Base-by-base conservation (phyloP, 2,888 invertebrate genomes). In the Cephus pygmeus region DNA sequence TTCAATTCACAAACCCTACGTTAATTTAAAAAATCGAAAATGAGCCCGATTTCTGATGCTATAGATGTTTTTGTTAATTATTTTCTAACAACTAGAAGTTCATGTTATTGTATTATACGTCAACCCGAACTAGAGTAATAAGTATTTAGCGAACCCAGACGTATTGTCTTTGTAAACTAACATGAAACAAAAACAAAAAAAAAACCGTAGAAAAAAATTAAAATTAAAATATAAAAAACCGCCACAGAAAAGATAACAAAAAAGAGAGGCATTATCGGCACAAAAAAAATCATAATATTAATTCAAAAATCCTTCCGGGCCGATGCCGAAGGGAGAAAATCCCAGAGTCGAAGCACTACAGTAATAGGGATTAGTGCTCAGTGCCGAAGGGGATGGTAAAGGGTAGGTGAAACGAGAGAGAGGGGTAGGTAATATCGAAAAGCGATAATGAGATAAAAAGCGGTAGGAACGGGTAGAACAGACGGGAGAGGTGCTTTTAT, bases 401-500 rank as follows among this genome's bases (percentile, higher is more conserved):
- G 56, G 23, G 56, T 56, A 56, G 56, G 56, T 56, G 23, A 56
- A 56, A 56, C 56, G 23, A 56, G 56, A 56, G 56, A 2, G 56
- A 23, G 56, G 56, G 6, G 15, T 56, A 56, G 23, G 56, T 56
- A 56, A 23, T 56, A 56, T 56, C 56, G 56, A 56, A 56, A 56
- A 56, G 56, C 56, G 56, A 56, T 56, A 56, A 56, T 56, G 56
- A 56, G 56, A 56, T 56, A 56, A 56, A 56, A 56, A 56, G 56
- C 56, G 56, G 56, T 56, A 56, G 56, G 56, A 56, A 56, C 56
- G 56, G 56, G 56, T 23, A 56, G 56, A 56, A 56, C 56, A 56
- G 56, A 56, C 56, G 56, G 56, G 56, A 56, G 56, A 56, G 56
- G 56, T 74, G 74, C 88, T 88, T 89, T 89, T 88, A 87, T 89